Conservation (phyloP, 1,140 invertebrate species). For the Aphis gossypii region DNA sequence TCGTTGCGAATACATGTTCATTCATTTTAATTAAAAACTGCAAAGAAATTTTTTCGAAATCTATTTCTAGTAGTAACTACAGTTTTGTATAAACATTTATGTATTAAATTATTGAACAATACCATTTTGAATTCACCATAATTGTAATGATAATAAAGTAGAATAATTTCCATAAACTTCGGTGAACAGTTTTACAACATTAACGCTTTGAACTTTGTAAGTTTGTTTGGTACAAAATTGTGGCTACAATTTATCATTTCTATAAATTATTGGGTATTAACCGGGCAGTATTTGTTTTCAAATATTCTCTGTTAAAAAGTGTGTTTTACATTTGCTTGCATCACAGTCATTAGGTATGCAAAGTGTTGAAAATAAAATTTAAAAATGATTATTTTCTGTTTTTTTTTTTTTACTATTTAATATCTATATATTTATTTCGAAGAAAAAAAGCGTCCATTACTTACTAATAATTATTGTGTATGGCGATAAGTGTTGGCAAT, state of each 20-base stretch:
- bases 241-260: background rate
- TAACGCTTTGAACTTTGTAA: background rate
- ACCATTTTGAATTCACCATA: background rate
- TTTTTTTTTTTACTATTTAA: background rate
- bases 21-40: background rate
- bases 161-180: background rate
- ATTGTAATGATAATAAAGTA: constrained; percentile 1
- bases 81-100: background rate
- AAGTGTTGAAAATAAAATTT: background rate
- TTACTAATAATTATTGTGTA: background rate
- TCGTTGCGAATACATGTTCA: background rate
- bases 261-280: background rate
- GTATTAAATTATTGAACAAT: background rate
- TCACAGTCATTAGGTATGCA: background rate
- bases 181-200: background rate
- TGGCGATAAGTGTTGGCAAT: background rate
- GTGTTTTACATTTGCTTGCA: background rate
- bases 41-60: background rate
- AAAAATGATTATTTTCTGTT: background rate
- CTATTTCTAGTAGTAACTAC: background rate
- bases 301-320: background rate
- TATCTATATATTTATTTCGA: background rate
- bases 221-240: background rate
- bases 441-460: background rate
- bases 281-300: background rate